Conservation (phyloP, 2,888 invertebrate genomes). For the Spodoptera exigua region DNA sequence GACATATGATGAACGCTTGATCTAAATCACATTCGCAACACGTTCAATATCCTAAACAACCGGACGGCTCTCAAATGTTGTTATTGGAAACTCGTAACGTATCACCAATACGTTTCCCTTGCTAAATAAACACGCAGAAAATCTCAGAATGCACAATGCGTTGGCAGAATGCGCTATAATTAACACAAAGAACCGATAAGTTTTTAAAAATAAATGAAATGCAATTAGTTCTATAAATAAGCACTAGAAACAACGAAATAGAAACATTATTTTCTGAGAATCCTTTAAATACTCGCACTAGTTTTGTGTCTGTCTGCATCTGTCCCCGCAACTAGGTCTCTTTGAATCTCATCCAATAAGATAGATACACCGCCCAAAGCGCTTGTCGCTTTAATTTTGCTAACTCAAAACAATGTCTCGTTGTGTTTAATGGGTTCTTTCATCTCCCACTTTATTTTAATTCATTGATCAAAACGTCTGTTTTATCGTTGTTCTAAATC, state of each 20-base stretch:
- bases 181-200: constrained; percentile 20
- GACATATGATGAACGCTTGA: constrained; percentile 32
- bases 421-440: constrained; percentile 59
- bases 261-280: constrained; percentile 65
- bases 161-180: constrained; percentile 36
- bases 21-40: constrained; percentile 41
- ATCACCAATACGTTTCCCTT: constrained; percentile 13
- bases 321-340: constrained; percentile 63
- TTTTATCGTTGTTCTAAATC: constrained; percentile 35
- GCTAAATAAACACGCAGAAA: constrained; percentile 20
- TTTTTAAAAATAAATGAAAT: constrained; percentile 59
- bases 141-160: constrained; percentile 40
- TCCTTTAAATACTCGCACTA: constrained; percentile 73
- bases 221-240: constrained; percentile 62
- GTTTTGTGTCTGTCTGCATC: constrained; percentile 62
- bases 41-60: constrained; percentile 35
- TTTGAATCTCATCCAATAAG: constrained; percentile 72
- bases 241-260: constrained; percentile 37
- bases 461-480: constrained; percentile 42
- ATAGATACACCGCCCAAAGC: constrained; percentile 60
- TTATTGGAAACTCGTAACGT: constrained; percentile 28
- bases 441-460: constrained; percentile 55
- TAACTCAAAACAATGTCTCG: constrained; percentile 49
- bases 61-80: constrained; percentile 29
- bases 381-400: constrained; percentile 55